These are phyloP conservation scores for Brachionus sp. DNA, from an alignment of 1,140 invertebrate species.

Conservation along the genomic window DNA sequence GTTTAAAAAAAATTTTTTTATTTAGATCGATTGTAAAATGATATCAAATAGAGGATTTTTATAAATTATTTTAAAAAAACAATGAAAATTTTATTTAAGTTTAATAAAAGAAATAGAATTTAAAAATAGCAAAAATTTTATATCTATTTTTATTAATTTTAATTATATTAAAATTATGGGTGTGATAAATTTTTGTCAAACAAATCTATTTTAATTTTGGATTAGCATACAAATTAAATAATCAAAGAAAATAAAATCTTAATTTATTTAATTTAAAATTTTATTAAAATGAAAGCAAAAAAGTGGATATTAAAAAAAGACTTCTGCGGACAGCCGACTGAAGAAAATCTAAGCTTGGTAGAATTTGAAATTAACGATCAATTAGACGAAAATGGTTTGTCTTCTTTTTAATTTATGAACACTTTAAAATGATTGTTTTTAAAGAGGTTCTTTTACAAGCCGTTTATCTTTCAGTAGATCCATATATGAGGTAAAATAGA, in stretches of 20 bases:
- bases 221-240: too few species aligned
- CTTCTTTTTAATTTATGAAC: background rate
- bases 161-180: too few species aligned
- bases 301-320: conserved; percentile 23
- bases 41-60: background rate
- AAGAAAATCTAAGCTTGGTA: conserved; percentile 6
- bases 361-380: conserved; percentile 4
- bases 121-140: background rate
- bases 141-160: too few species aligned
- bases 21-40: conserved; percentile 37
- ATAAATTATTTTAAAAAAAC: background rate
- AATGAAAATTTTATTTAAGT: background rate
- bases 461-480: conserved; percentile 69
- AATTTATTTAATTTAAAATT: background rate
- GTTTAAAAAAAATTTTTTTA: background rate
- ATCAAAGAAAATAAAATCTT: too few species aligned
- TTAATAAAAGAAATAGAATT: background rate
- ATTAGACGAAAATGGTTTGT: background rate
- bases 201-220: too few species aligned
- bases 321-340: background rate
- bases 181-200: too few species aligned
- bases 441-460: conserved; percentile 68
- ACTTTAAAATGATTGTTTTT: conserved; percentile 45
- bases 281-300: conserved; percentile 13
- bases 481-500: conserved; percentile 65